Base-by-base conservation (phyloP, 2,113 vertebrate species). In the Pygoscelis adeliae region DNA sequence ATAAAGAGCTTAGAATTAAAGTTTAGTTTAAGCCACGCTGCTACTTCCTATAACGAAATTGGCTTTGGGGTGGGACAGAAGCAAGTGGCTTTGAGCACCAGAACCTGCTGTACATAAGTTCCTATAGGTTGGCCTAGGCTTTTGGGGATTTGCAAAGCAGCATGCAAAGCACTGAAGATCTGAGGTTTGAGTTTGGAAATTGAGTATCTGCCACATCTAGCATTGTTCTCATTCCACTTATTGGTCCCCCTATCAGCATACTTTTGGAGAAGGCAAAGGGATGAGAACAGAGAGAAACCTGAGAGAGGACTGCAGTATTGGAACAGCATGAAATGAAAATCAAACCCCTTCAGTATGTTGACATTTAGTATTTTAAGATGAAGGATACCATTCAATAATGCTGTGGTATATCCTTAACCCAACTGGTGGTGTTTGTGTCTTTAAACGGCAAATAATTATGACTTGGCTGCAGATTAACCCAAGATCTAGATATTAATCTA, bases 171-270 rank as follows among this genome's bases (percentile, higher is more conserved):
- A 5, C 44, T 32, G 25, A 19, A 32, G 13, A 26, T 38, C 62
- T 42, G 49, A 49, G 38, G 17, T 74, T 65, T 56, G 46, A 52
- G 34, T 34, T 56, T 82, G 26, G 47, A n/a, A 47, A 26, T 21
- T 10, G 12, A 47, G n/a, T 47, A 30, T 15, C 38, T 47, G 34
- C 59, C 19, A 9, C 19, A 21, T 13, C n/a, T 34, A 44, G 34
- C 16, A 3, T 62, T 76, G 36, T 69, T 91, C 34, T 62, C 2
- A 4, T 82, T 30, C 9, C 13, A 5, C 10, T 8, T n/a, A 2
- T 22, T 38, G 16, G 30, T 32, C 3, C 13, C 5, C 6, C 6
- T 67, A 1, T 19, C 16, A 72, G 25, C 3, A 1, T 47, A 10
- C 11, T 18, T 67, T 65, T 61, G 44, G 38, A 69, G 72, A 80